Conservation (phyloP, 2,797 vertebrate genomes). For the Lepilemur ruficaudatus region DNA sequence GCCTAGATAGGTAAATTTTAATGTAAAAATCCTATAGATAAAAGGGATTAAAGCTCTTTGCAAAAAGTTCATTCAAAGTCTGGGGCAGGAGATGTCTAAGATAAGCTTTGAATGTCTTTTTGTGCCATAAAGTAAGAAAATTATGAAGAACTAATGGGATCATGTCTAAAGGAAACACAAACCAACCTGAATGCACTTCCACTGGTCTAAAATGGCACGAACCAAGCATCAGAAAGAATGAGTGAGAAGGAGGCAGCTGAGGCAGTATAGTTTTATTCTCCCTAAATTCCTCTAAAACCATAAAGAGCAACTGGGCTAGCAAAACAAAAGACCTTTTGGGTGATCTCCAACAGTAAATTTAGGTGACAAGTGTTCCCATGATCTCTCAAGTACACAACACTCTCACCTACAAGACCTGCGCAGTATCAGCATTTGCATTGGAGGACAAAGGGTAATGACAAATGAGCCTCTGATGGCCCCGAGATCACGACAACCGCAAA, state of each 20-base stretch:
- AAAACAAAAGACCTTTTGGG: not conserved
- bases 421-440: not conserved
- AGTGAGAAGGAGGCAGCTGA: not conserved
- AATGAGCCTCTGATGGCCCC: not conserved
- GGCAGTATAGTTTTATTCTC: not conserved
- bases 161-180: not conserved
- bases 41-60: not conserved
- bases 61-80: not conserved
- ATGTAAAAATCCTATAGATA: not conserved
- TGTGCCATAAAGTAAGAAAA: not conserved
- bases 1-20: not conserved
- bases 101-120: not conserved
- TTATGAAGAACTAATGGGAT: not conserved
- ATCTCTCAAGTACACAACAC: not conserved
- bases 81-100: not conserved
- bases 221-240: not conserved
- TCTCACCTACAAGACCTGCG: not conserved
- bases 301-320: not conserved
- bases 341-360: not conserved
- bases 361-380: not conserved
- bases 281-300: not conserved
- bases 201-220: not conserved
- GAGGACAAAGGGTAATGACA: not conserved
- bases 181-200: not conserved
- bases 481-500: not conserved